Conservation (phyloP, 2,113 vertebrate species). For the Loxodonta africana region DNA sequence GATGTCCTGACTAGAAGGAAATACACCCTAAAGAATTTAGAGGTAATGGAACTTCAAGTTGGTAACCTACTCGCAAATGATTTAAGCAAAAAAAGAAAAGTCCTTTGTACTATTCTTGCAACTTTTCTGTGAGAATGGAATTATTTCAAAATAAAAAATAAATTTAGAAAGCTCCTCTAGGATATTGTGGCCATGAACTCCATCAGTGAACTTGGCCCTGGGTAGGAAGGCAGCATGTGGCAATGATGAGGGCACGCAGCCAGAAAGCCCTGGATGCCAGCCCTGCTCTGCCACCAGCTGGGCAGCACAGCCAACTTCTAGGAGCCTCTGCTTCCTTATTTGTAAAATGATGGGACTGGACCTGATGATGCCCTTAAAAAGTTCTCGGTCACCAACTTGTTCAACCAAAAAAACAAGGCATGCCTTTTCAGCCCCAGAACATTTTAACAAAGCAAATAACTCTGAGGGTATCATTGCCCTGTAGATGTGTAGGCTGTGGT, state of each 20-base stretch:
- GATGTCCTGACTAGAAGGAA: background rate
- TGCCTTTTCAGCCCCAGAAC: background rate
- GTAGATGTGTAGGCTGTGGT: background rate
- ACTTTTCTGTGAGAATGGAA: background rate
- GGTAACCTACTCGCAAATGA: background rate
- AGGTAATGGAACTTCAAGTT: background rate
- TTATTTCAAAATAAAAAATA: constrained; percentile 27
- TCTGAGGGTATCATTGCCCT: background rate
- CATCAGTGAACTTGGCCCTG: too few relatives aligned
- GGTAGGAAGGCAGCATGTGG: background rate
- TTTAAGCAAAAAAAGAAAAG: background rate
- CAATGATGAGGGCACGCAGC: background rate
- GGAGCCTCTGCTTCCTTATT: background rate
- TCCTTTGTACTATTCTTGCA: background rate
- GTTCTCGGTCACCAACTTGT: background rate
- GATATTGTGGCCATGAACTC: background rate
- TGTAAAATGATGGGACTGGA: too few relatives aligned
- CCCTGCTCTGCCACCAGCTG: background rate
- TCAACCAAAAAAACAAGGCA: background rate
- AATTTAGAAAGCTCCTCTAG: background rate
- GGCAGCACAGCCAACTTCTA: background rate
- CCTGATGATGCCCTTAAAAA: background rate
- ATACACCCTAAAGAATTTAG: background rate
- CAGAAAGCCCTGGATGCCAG: background rate
- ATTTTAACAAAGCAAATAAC: background rate